Evolutionary conservation across 2,113 vertebrate genomes (phyloP), one percentile per base, ranked within the genome.

Genomic region (Uria lomvia): DNA sequence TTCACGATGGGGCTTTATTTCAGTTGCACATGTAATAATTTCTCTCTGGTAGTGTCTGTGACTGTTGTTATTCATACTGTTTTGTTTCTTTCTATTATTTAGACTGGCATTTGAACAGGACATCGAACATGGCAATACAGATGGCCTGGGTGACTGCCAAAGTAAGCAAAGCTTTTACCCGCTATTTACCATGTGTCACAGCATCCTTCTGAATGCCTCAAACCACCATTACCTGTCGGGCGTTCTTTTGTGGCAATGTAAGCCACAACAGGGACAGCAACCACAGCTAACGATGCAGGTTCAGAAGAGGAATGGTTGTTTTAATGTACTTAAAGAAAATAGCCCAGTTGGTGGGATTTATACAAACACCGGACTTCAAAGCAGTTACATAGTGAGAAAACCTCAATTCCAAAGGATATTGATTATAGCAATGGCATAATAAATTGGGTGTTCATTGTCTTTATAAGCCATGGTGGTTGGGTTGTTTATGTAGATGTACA

Each of bases 111-210:
- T 99, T 98, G 99, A 99, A 97, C 99, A 99, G 98, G 99, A 99
- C 98, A 96, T 99, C 97, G 99, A 99, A 96, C 99, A 98, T 94
- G 99, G 99, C 97, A 99, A 99, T 98, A 99, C 99, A 98, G 99
- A 99, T 98, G 99, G 99, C 97, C 98, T 99, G 98, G 99, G 99
- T 97, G 99, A 99, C 98, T 99, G 99, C 99, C 99, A 99, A 98
- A 99, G 99, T 99, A 99, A 99, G 99, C 98, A 98, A 95, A 98
- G 96, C 96, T 96, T 98, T 98, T 97, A 72, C 75, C 96, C 91
- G 96, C 47, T 96, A 9, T 97, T 97, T 97, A 96, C 96, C 80
- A 79, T 92, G 76, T 96, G 95, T 97, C 95, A 97, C 83, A 97
- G 75, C 92, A 77, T 94, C 81, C 92, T 95, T 95, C 74, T 84